Percentiles rank a stretch among this genome's conserved stretches.
These are phyloP conservation scores for Mormyrus iriodes DNA, from an alignment of 2,113 vertebrate species.

Conservation along the genomic window DNA sequence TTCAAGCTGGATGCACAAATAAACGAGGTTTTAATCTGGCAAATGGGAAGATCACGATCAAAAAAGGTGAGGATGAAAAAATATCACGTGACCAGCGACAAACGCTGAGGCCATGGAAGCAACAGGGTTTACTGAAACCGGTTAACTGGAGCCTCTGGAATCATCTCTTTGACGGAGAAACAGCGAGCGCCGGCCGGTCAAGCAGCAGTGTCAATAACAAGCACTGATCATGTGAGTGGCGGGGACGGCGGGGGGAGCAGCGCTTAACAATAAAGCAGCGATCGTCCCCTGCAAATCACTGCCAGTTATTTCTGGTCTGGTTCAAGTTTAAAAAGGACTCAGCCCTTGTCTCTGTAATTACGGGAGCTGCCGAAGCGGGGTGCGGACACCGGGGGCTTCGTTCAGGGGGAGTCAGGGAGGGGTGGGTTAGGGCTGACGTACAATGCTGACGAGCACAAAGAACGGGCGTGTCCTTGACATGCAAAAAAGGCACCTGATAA, in stretches of 20 bases:
- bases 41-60: background rate
- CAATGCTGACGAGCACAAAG: background rate
- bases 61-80: background rate
- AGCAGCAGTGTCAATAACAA: background rate
- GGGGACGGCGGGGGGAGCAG: background rate
- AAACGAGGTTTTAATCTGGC: background rate
- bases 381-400: background rate
- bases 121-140: background rate
- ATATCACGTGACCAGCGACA: background rate
- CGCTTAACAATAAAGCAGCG: background rate
- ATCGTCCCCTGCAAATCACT: background rate
- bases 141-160: background rate
- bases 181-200: background rate
- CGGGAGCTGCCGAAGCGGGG: background rate
- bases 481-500: background rate
- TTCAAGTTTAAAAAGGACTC: background rate
- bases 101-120: background rate
- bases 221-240: background rate
- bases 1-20: background rate
- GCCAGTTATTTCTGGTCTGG: constrained; percentile 15
- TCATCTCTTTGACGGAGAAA: background rate
- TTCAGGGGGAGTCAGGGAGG: background rate
- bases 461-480: background rate
- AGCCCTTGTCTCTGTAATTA: background rate
- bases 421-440: no score